Evolutionary conservation across 2,113 vertebrate species (phyloP), one percentile per base, ranked within the genome.

Genomic region (Irena cyanogastra): DNA sequence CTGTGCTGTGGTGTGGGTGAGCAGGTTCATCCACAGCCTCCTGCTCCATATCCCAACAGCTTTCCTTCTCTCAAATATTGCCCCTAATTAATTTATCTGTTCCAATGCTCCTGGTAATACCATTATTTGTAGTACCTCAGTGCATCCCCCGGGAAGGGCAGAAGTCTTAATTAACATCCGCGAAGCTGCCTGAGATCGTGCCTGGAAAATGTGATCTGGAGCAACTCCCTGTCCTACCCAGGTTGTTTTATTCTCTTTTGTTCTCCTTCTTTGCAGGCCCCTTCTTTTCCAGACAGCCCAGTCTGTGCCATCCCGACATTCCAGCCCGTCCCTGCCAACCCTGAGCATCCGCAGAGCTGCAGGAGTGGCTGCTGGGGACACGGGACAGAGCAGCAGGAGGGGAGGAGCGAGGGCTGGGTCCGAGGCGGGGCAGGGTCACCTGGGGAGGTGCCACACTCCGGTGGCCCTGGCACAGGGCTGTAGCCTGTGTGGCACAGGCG

Each of bases 71-170:
- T 90, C 63, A 86, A 83, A 94, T 75, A 90, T 33, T 80, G 56
- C 56, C 72, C 66, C 60, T 93, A 96, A 96, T 95, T 97, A 97
- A 96, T 95, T 93, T 74, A 69, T 85, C 96, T 72, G 90, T 70
- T 21, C 79, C 0, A 1, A 45, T 86, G 85, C 90, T 91, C 60
- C 80, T 90, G 93, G 64, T 93, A 89, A 94, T 94, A 69, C 90
- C 71, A 89, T 92, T 96, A 94, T 95, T 97, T 93, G 92, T 84
- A 94, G 87, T 90, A 89, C 93, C 93, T 93, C 88, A 23, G 72
- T 31, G 80, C 92, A 33, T 96, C 90, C 88, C 93, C 13, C 1
- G 83, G 86, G 90, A 90, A 96, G 88, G 93, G 74, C 91, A 94
- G 61, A 59, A 94, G 60, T 64, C 90, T 95, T 96, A 96, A 96